Base-by-base conservation (phyloP, 1,140 invertebrate genomes). In the Caenorhabditis briggsae region DNA sequence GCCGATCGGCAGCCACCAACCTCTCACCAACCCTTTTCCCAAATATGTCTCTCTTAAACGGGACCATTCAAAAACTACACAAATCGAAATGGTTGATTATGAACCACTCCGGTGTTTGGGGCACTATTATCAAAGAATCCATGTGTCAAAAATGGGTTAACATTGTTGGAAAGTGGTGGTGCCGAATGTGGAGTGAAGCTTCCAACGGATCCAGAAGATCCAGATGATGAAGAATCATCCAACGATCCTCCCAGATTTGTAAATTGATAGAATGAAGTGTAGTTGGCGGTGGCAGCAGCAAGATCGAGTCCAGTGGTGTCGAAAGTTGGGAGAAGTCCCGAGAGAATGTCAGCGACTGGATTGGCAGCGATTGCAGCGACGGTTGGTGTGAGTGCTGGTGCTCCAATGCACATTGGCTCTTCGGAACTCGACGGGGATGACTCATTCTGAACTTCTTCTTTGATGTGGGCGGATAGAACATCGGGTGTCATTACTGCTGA, bases 341-440 rank as follows among this genome's bases (percentile, higher is more conserved):
- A 33, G 33, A 78, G 46, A 50, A 78, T n/a, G 50, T 78, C 70
- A 1, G 46, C 70, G 2, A 46, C 70, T 5, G 50, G 70, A 33
- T 78, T 78, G 3, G 43, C 20, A 46, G 70, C 46, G 33, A 23
- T 12, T 78, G 33, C 46, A 12, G 33, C 18, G 12, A 20, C 12
- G 41, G 43, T 14, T 11, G 70, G 5, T 7, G 64, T 18, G 46
- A 46, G 8, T 7, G 33, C 46, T 5, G 70, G 43, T 6, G 70
- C 70, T 78, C 46, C 46, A 18, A 70, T 48, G 18, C 65, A 70
- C 70, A 78, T 78, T 25, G 70, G 70, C 46, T 78, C 70, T 12
- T 78, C 70, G 12, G 70, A 78, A 50, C 70, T 78, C 3, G 46
- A 50, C 23, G 70, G 70, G n/a, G 46, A 53, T 8, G 46, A 53